Base-by-base conservation (phyloP, 2,797 vertebrate species). In the Schizopygopsis pylzovi region DNA sequence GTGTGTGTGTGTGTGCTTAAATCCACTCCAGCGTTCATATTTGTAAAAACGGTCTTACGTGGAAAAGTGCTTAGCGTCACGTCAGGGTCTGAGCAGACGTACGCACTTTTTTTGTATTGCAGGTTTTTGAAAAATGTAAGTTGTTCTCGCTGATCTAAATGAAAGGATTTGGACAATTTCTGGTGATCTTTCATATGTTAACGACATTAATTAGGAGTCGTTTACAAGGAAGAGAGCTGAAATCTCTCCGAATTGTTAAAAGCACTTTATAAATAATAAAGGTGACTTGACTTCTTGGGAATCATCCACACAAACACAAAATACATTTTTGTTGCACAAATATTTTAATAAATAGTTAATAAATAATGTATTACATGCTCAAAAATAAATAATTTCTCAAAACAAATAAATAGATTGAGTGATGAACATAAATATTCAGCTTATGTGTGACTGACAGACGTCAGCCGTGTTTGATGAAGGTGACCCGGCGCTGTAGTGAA, bases 311-410 rank as follows among this genome's bases (percentile, higher is more conserved):
- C 41, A 25, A 12, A 76, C 4, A 70, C 33, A 54, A 20, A 77
- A 83, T 2, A 43, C 33, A 11, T 43, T 68, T 63, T n/a, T 56
- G 49, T 37, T 77, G 87, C 88, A 89, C 81, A 52, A 71, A 90
- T 87, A 89, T 81, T 89, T 87, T 90, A 72, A 90, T 85, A 87
- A 22, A 90, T 89, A 88, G 4, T 54, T 25, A 84, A 89, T 90
- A 90, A 89, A 89, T 90, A 89, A 39, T 1, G 41, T 37, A 54
- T 41, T 22, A 78, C 33, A 43, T 28, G 83, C 54, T 87, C 25
- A 49, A 28, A 61, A 65, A 56, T 84, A 85, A 81, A 86, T 67
- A 81, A 13, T 25, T 52, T 79, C 1, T 18, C 13, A n/a, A 82
- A 88, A 88, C 72, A 81, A 85, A 90, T 87, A 89, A 90, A 86